Evolutionary conservation across 2,888 invertebrate species (phyloP).

Genomic region (Mayetiola destructor): DNA sequence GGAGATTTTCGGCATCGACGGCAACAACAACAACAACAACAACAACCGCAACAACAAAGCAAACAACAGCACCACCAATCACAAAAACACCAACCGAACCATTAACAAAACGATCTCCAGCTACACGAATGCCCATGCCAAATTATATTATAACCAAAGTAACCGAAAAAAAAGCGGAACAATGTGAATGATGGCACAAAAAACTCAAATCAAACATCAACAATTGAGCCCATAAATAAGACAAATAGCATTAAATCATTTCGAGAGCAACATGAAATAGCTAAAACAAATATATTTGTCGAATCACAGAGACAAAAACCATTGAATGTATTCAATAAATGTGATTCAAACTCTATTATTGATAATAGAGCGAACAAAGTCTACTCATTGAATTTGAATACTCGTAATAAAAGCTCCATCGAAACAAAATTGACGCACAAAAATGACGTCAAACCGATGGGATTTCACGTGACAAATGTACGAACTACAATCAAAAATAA

Average conservation of each 20-base stretch:
- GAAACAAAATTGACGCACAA: not conserved
- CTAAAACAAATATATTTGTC: not conserved
- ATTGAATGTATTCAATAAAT: not conserved
- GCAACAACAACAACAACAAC: not conserved
- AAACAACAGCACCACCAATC: not conserved
- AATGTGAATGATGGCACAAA: not conserved
- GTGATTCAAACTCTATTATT: not conserved
- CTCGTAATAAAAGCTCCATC: not conserved
- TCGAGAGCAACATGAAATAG: not conserved
- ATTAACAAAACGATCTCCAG: not conserved
- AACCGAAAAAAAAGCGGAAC: not conserved
- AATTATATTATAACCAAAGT: not conserved
- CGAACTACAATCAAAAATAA: too few species aligned
- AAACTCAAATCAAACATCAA: not conserved
- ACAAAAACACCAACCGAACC: too few species aligned
- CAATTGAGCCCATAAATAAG: not conserved
- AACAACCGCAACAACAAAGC: too few species aligned
- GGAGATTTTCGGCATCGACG: too few species aligned
- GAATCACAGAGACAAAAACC: not conserved
- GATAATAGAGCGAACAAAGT: not conserved
- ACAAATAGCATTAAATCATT: not conserved
- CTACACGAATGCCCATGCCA: not conserved
- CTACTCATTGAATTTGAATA: not conserved
- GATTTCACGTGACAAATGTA: too few species aligned
- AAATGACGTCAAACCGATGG: too few species aligned